A percentile compares a stretch with the other conserved stretches of the same genome.
Conservation (phyloP, 2,888 invertebrate species). For the Linnaemya tessellans region DNA sequence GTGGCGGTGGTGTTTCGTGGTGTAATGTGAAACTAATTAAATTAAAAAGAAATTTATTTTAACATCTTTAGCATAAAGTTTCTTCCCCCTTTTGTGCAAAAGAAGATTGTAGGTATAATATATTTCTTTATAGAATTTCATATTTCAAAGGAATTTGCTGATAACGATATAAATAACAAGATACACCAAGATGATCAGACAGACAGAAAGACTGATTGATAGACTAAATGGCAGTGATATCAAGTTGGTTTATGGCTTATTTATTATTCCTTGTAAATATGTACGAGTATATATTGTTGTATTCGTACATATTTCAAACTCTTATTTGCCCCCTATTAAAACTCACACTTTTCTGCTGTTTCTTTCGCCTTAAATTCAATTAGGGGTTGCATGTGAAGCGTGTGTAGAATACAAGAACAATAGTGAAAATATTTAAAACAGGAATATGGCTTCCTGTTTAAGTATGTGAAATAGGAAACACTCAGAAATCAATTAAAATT, state of each 20-base stretch:
- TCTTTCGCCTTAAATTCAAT: background rate
- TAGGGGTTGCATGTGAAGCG: slow-evolving; percentile 46
- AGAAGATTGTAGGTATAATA: slow-evolving; percentile 31
- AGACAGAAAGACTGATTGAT: slow-evolving; percentile 22
- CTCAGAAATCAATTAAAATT: slow-evolving; percentile 70
- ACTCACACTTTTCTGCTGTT: slow-evolving; percentile 2
- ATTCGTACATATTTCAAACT: background rate
- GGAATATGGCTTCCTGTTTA: slow-evolving; percentile 68
- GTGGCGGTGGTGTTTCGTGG: slow-evolving; percentile 49
- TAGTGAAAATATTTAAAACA: slow-evolving; percentile 1
- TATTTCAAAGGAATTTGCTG: slow-evolving; percentile 56
- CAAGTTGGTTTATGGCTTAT: slow-evolving; percentile 1
- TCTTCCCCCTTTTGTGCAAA: slow-evolving; percentile 64
- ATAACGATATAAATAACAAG: slow-evolving; percentile 48
- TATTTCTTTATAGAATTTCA: slow-evolving; percentile 16
- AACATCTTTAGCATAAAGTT: slow-evolving; percentile 71
- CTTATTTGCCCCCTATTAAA: slow-evolving; percentile 9
- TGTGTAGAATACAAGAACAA: slow-evolving; percentile 1
- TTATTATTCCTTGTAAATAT: background rate
- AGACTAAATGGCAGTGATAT: background rate
- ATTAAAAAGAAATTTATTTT: slow-evolving; percentile 73
- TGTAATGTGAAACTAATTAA: slow-evolving; percentile 73
- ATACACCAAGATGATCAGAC: slow-evolving; percentile 7
- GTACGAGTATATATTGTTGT: background rate
- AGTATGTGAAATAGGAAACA: slow-evolving; percentile 68